Percentiles rank a stretch among this genome's conserved stretches.
These are phyloP conservation scores for Xenopus borealis DNA, from an alignment of 2,113 vertebrate species.

Conservation along the genomic window DNA sequence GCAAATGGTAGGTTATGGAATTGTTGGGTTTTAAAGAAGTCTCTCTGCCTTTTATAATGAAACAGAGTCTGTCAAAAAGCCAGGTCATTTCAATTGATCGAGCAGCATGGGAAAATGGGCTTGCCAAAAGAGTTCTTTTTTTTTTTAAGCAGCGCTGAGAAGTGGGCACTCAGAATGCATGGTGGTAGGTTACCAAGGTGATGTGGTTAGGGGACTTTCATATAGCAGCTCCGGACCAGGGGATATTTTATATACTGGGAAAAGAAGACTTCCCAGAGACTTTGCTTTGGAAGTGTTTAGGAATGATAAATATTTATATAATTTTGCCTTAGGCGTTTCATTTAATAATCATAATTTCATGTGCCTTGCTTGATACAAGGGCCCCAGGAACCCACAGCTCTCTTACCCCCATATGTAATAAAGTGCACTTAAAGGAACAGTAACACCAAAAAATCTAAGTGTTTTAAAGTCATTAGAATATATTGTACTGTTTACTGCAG, in stretches of 20 bases:
- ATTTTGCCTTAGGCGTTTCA: too few species aligned
- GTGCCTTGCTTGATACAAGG: too few species aligned
- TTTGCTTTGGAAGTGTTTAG: background rate
- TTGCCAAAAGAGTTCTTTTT: conserved; percentile 44
- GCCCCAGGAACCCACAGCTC: too few species aligned
- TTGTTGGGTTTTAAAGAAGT: conserved; percentile 40
- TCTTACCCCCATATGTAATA: too few species aligned
- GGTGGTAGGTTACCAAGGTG: conserved; percentile 45
- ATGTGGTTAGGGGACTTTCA: conserved; percentile 32
- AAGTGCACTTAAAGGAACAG: too few species aligned
- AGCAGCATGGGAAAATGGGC: conserved; percentile 44
- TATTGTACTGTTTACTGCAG: too few species aligned
- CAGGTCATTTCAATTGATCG: conserved; percentile 45
- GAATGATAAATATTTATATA: background rate
- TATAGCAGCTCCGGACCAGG: conserved; percentile 38
- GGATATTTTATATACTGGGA: conserved; percentile 34
- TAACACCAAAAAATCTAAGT: too few species aligned
- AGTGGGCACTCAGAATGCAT: conserved; percentile 42
- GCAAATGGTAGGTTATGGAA: conserved; percentile 37
- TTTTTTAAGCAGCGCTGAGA: conserved; percentile 37
- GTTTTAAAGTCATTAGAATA: too few species aligned
- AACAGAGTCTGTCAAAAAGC: conserved; percentile 46
- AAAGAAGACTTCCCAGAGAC: conserved; percentile 16
- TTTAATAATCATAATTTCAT: too few species aligned
- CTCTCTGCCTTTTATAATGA: conserved; percentile 36